phyloP scores from a whole-genome alignment of 35 echinoderm and acorn worm species.

The Patiria miniata region DNA sequence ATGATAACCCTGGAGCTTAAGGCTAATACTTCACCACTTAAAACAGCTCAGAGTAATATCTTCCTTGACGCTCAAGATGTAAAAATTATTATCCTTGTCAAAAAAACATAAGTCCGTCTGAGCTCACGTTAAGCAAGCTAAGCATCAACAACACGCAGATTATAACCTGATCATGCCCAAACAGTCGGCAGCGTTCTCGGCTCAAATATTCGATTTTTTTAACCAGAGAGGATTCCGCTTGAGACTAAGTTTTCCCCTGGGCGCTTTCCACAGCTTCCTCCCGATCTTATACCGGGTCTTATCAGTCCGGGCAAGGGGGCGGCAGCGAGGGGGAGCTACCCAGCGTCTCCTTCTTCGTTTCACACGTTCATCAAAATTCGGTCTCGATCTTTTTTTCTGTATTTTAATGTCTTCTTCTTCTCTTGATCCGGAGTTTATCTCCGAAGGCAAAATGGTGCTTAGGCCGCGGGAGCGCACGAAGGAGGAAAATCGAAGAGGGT shows the following conservation, averaged over 20 bases:
- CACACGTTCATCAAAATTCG: slow-evolving; percentile 13
- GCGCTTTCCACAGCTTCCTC: slow-evolving; percentile 22
- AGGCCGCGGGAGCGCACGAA: background rate
- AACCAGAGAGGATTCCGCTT: background rate
- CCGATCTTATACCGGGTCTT: background rate
- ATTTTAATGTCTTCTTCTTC: background rate
- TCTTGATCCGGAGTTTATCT: slow-evolving; percentile 22
- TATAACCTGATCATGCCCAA: background rate
- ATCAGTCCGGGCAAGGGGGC: too few species aligned
- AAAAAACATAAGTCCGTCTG: too few species aligned
- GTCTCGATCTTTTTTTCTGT: background rate
- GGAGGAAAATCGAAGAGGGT: slow-evolving; percentile 21
- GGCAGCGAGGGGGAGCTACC: too few species aligned
- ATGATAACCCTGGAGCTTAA: slow-evolving; percentile 1
- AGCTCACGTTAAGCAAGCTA: background rate
- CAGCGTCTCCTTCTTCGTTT: too few species aligned
- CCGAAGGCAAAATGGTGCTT: slow-evolving; percentile 24
- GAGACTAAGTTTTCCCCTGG: slow-evolving; percentile 11
- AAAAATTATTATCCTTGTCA: too few species aligned
- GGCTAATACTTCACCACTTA: slow-evolving; percentile 19
- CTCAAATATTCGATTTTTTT: background rate
- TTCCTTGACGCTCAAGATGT: background rate
- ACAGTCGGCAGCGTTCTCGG: slow-evolving; percentile 15
- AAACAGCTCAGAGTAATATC: slow-evolving; percentile 5
- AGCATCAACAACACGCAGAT: slow-evolving; percentile 14